phyloP scores from a whole-genome alignment of 2,113 vertebrate species.

The Pseudolaguvia tuberculata region DNA sequence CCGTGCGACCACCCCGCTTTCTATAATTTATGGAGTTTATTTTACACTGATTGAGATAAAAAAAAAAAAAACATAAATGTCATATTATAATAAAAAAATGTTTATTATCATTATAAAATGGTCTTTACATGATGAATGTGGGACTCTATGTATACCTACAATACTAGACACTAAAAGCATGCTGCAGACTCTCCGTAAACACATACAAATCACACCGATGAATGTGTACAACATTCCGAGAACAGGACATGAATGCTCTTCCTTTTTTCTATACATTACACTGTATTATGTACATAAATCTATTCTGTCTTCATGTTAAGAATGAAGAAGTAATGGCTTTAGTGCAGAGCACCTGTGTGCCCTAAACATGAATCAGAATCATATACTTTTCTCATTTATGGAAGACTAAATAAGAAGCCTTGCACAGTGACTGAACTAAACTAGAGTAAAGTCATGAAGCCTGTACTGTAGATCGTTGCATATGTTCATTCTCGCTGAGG shows the following conservation, averaged over 20 bases:
- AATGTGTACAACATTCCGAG: conserved; percentile 32
- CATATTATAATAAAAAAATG: conserved; percentile 57
- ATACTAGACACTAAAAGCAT: conserved; percentile 52
- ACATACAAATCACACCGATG: conserved; percentile 36
- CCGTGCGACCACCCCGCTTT: too few species aligned
- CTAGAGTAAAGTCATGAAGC: conserved; percentile 50
- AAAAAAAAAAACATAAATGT: not conserved
- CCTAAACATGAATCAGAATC: conserved; percentile 37
- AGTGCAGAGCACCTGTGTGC: conserved; percentile 45
- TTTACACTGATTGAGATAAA: not conserved
- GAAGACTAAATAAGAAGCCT: conserved; percentile 57
- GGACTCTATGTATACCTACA: conserved; percentile 53
- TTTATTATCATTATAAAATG: conserved; percentile 90
- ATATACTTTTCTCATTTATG: conserved; percentile 42
- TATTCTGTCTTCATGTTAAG: conserved; percentile 44
- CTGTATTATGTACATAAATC: conserved; percentile 45
- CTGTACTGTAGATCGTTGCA: conserved; percentile 25
- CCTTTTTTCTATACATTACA: conserved; percentile 39
- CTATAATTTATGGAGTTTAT: too few species aligned
- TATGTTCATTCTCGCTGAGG: conserved; percentile 22
- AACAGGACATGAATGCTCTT: conserved; percentile 33
- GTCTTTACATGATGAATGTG: conserved; percentile 58
- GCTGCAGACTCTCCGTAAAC: conserved; percentile 46
- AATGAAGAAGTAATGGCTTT: conserved; percentile 52
- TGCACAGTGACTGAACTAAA: conserved; percentile 50